Percentiles rank a stretch among this genome's conserved stretches.
These are phyloP conservation scores for Desoria tigrina DNA, from an alignment of 2,888 invertebrate species.

Conservation along the genomic window DNA sequence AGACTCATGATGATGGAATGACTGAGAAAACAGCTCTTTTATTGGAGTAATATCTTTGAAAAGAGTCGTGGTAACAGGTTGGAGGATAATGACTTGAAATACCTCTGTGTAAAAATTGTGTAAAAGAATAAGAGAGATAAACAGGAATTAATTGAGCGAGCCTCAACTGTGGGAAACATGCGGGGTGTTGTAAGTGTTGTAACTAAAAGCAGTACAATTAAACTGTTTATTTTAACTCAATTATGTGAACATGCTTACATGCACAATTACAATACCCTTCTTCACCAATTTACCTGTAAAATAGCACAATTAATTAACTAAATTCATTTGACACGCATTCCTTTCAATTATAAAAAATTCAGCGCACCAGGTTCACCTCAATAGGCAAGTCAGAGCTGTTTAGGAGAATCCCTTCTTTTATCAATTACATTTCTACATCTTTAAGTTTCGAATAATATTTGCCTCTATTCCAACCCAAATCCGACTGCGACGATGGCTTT, in stretches of 20 bases:
- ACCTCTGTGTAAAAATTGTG: not conserved
- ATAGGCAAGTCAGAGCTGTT: too few relatives aligned
- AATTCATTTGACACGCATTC: not conserved
- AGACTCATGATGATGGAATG: not conserved
- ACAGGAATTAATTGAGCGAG: conserved; percentile 5
- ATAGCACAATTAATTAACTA: not conserved
- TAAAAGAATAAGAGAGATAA: not conserved
- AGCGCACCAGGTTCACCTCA: too few relatives aligned
- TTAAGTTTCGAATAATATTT: too few relatives aligned
- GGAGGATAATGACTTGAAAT: too few relatives aligned
- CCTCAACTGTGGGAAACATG: conserved; percentile 6
- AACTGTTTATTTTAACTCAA: conserved; percentile 4
- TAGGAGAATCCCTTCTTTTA: not conserved
- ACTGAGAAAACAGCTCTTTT: conserved; percentile 1
- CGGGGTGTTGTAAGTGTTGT: too few relatives aligned
- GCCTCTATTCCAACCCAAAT: too few relatives aligned
- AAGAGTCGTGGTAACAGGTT: too few relatives aligned
- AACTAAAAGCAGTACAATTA: not conserved
- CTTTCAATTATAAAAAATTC: not conserved
- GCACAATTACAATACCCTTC: conserved; percentile 1
- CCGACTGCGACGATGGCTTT: too few relatives aligned
- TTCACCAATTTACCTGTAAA: conserved; percentile 3
- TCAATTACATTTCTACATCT: too few relatives aligned
- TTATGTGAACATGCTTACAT: not conserved
- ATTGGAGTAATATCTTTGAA: not conserved